Evolutionary conservation across 2,113 vertebrate genomes (phyloP), one percentile per base, ranked within the genome.

Genomic region (Takifugu flavidus): DNA sequence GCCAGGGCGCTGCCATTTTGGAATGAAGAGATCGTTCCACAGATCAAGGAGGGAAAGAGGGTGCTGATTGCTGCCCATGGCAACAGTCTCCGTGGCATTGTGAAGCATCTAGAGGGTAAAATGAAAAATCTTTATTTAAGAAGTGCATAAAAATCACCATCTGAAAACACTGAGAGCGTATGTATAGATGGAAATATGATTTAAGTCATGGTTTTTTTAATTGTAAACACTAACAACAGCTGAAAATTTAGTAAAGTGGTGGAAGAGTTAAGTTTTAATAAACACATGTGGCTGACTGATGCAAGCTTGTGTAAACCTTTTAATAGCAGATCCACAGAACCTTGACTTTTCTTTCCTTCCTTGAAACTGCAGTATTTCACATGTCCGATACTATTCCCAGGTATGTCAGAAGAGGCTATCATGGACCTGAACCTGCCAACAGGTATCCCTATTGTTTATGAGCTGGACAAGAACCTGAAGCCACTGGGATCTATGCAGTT

Each of bases 351-450:
- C 3, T 10, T 39, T 39, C 8, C 7, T 39, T n/a, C n/a, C n/a
- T n/a, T n/a, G n/a, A n/a, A n/a, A n/a, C n/a, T n/a, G n/a, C n/a
- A n/a, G n/a, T n/a, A n/a, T n/a, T n/a, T n/a, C n/a, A n/a, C n/a
- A n/a, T 39, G 11, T 42, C 6, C 54, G 13, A 65, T 43, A 1
- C 47, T 54, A 25, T 74, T 61, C 45, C 27, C 46, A 88, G 87
- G 94, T 61, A 95, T 99, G 91, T 94, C 97, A 0, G 97, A 99
- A 74, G 96, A 93, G 50, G 95, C 93, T 59, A 98, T 99, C 83
- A 98, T 99, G 97, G 96, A 98, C 89, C 88, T 99, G 70, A 99
- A 98, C 87, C 88, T 99, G 75, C 97, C 97, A 25, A 99, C 97
- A 0, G 97, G 96, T 28, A 98, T 99, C 80, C 97, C 97, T 42